Evolutionary conservation across 2,888 invertebrate species (phyloP), one percentile per base, ranked within the genome.

Genomic region (Protodeltote pygarga): DNA sequence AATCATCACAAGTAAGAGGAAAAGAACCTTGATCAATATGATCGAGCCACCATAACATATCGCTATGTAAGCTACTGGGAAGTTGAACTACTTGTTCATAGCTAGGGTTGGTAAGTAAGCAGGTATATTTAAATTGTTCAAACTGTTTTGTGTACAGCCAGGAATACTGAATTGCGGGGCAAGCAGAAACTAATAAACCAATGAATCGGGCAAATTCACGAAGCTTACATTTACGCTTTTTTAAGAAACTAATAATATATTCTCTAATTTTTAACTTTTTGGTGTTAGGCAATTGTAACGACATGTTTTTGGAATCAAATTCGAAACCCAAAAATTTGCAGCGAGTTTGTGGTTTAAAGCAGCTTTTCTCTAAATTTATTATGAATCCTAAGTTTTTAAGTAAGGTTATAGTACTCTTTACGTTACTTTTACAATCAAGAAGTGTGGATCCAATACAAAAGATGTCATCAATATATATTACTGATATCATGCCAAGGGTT

Each of bases 1-100:
- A 32, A 16, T 32, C 6, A 13, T 11, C 32, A 2, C 13, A 32
- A 11, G 11, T 23, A 16, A 35, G 16, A 24, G 34, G 34, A 6
- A 16, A 17, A n/a, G 24, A 15, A 8, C 34, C 16, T 11, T 13
- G 6, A 5, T 29, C 38, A 21, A 38, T 38, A 21, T 38, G 28
- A 38, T 6, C 8, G 11, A 39, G 3, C 29, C 38, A 39, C 38
- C 29, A 29, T 10, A 29, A n/a, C 28, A 32, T 20, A 2, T 39
- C 38, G 10, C 16, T 21, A 6, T 15, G 29, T 25, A 25, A 25
- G 8, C 4, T 17, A 9, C 2, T 8, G n/a, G 20, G 32, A 20
- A 32, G 8, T 20, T 32, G 19, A 20, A 32, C 20, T 11, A 20
- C 19, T 32, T 32, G 32, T 13, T 32, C 21, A n/a, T 32, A 32